These are phyloP conservation scores for Camelus bactrianus DNA, from an alignment of 2,113 vertebrate genomes.

Conservation along the genomic window DNA sequence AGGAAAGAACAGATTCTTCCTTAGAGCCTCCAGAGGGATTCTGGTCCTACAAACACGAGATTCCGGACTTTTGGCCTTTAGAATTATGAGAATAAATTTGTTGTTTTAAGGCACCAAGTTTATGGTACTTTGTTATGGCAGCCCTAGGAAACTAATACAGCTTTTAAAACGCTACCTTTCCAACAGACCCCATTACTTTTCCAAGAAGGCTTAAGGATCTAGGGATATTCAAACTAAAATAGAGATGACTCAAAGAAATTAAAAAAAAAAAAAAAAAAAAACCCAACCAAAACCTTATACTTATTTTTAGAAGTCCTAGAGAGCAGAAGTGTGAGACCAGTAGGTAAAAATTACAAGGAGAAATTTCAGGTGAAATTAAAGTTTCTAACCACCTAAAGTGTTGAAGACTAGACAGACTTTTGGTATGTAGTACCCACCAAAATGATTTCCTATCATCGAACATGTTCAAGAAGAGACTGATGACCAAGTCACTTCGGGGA, in stretches of 20 bases:
- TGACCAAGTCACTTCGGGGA: not conserved
- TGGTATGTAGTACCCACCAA: not conserved
- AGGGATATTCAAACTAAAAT: not conserved
- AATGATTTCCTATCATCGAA: not conserved
- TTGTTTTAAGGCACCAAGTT: not conserved
- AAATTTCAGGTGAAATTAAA: slow-evolving; percentile 42
- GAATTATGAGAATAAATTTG: not conserved
- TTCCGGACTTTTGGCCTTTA: not conserved
- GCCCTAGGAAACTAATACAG: not conserved
- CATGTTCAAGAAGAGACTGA: not conserved
- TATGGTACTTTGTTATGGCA: not conserved
- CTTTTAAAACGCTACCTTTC: not conserved
- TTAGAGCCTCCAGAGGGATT: not conserved
- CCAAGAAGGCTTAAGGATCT: not conserved
- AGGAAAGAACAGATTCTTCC: not conserved
- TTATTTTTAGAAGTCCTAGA: slow-evolving; percentile 30
- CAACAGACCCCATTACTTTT: not conserved
- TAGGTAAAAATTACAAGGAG: not conserved
- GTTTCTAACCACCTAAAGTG: not conserved
- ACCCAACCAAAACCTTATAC: not conserved
- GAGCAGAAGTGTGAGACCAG: not conserved
- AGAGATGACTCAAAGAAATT: not conserved
- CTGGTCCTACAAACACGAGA: not conserved
- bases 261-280: not conserved
- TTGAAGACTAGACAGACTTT: not conserved